Evolutionary conservation across 2,888 invertebrate genomes (phyloP).

Genomic region (Aleiodes testaceus): DNA sequence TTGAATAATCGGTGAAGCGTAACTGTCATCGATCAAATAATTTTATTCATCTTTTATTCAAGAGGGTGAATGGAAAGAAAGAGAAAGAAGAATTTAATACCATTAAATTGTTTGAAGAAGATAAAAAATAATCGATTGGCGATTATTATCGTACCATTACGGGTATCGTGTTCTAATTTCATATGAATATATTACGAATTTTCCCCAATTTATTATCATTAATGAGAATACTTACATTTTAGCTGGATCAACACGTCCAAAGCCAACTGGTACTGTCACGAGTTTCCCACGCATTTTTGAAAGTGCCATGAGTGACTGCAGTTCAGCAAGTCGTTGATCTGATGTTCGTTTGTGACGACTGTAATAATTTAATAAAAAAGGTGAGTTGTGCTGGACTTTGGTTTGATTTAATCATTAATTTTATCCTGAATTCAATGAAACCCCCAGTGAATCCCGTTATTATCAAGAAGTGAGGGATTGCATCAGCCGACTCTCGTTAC

Average conservation of each 20-base stretch:
- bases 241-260: slow-evolving; percentile 75
- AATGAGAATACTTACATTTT: slow-evolving; percentile 74
- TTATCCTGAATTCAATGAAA: too few relatives aligned
- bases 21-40: not conserved
- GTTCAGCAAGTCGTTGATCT: slow-evolving; percentile 77
- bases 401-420: too few relatives aligned
- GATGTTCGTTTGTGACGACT: slow-evolving; percentile 76
- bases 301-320: slow-evolving; percentile 76
- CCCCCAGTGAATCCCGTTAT: not conserved
- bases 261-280: slow-evolving; percentile 74
- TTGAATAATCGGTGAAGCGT: too few relatives aligned
- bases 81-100: too few relatives aligned
- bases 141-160: too few relatives aligned
- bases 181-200: too few relatives aligned
- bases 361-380: slow-evolving; percentile 51
- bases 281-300: slow-evolving; percentile 74
- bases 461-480: not conserved
- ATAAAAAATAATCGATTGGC: too few relatives aligned
- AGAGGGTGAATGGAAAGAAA: not conserved
- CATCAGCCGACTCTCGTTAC: slow-evolving; percentile 3
- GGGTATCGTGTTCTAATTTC: too few relatives aligned
- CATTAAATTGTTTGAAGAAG: too few relatives aligned
- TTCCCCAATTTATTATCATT: too few relatives aligned
- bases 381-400: too few relatives aligned
- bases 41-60: not conserved